Conservation (phyloP, 2,888 invertebrate genomes). For the Therioaphis trifolii region DNA sequence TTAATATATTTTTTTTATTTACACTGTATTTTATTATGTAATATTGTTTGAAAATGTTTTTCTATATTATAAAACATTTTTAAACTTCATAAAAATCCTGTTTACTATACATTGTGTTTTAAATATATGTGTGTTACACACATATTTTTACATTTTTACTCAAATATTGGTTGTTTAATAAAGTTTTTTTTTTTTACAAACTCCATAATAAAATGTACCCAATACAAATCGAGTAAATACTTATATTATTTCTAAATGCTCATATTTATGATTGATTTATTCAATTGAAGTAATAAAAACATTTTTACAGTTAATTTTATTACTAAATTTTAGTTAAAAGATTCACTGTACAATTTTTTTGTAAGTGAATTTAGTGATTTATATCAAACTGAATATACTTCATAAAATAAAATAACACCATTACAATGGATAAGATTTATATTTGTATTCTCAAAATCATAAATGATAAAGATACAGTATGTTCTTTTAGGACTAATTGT, state of each 20-base stretch:
- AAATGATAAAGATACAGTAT: background rate
- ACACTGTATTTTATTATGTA: background rate
- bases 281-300: no score
- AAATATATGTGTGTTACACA: conserved; percentile 9
- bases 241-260: no score
- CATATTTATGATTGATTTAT: no score
- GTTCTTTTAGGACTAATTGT: conserved; percentile 17
- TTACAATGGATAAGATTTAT: conserved; percentile 38
- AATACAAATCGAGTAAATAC: background rate
- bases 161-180: background rate
- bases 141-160: conserved; percentile 2
- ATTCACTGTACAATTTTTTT: no score
- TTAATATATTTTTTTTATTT: conserved; percentile 11
- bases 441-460: background rate
- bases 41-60: conserved; percentile 13
- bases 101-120: background rate
- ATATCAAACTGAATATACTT: background rate
- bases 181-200: no score
- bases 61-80: background rate
- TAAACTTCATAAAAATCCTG: background rate
- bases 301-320: no score
- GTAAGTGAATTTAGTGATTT: no score
- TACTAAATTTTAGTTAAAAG: no score
- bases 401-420: background rate
- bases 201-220: background rate